Evolutionary conservation across 2,113 vertebrate species (phyloP).

Genomic region (Copsychus sechellarum): DNA sequence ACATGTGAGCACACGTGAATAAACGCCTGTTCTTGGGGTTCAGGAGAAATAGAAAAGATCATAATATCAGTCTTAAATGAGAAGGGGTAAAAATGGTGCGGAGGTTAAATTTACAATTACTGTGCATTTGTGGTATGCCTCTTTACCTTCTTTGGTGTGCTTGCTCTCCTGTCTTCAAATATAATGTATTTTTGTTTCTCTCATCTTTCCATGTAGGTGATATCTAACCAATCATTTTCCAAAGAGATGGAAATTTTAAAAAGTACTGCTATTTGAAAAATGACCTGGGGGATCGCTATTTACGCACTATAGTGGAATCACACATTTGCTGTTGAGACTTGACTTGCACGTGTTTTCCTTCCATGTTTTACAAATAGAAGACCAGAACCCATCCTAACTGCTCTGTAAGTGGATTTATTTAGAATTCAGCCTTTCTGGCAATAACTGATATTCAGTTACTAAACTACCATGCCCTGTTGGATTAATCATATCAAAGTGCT

Average conservation of each 20-base stretch:
- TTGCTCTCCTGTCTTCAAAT: background rate
- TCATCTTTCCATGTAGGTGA: background rate
- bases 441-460: constrained; percentile 22
- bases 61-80: background rate
- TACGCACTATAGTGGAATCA: background rate
- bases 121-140: background rate
- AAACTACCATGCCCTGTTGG: constrained; percentile 19
- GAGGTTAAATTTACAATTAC: background rate
- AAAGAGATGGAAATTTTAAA: background rate
- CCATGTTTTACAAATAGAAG: background rate
- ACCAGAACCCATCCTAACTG: background rate
- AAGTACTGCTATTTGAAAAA: background rate
- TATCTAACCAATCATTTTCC: background rate
- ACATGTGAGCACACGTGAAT: background rate
- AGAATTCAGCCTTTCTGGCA: constrained; percentile 33
- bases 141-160: background rate
- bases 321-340: background rate
- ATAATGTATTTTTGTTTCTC: background rate
- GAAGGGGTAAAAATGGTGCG: background rate
- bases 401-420: constrained; percentile 16
- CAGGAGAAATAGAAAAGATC: background rate
- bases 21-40: background rate
- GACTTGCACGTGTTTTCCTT: background rate
- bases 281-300: background rate
- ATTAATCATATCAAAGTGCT: constrained; percentile 34